These are phyloP conservation scores for Gasterosteus aculeatus DNA, from an alignment of 2,113 vertebrate genomes.

Conservation along the genomic window DNA sequence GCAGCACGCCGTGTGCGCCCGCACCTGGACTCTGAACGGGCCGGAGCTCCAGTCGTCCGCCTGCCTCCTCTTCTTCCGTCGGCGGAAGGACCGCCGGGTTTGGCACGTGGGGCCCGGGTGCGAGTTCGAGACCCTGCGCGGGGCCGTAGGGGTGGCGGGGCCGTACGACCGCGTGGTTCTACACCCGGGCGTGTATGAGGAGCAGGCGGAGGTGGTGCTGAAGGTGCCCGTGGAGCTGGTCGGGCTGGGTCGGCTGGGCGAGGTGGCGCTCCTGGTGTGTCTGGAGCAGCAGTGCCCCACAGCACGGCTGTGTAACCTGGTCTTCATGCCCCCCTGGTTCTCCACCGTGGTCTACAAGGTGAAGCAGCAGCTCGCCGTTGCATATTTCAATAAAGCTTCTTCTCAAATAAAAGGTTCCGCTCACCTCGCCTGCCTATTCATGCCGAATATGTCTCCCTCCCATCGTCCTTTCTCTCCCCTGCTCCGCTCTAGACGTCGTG, in stretches of 20 bases:
- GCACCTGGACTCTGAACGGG: slow-evolving; percentile 86
- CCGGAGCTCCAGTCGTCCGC: slow-evolving; percentile 83
- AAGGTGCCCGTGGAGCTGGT: slow-evolving; percentile 89
- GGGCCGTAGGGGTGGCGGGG: slow-evolving; percentile 82
- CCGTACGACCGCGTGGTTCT: slow-evolving; percentile 85
- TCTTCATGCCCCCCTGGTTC: slow-evolving; percentile 90
- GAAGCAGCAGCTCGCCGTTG: slow-evolving; percentile 25
- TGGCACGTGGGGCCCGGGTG: slow-evolving; percentile 81
- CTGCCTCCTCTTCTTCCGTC: slow-evolving; percentile 86
- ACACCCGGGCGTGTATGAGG: slow-evolving; percentile 87
- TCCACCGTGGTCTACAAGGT: slow-evolving; percentile 91
- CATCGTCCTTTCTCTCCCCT: not conserved
- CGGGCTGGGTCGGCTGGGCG: slow-evolving; percentile 84
- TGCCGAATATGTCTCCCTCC: slow-evolving; percentile 6
- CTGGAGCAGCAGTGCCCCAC: slow-evolving; percentile 91
- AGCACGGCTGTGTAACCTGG: slow-evolving; percentile 85
- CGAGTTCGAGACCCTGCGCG: slow-evolving; percentile 84
- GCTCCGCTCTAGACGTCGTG: slow-evolving; percentile 83
- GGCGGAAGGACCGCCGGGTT: slow-evolving; percentile 82
- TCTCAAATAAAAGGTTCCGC: not conserved
- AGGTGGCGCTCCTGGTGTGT: slow-evolving; percentile 85
- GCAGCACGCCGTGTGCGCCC: slow-evolving; percentile 86
- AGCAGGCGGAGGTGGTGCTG: slow-evolving; percentile 85
- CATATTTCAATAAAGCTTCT: not conserved
- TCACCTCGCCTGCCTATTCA: not conserved